phyloP scores from a whole-genome alignment of 35 echinoderm and acorn worm genomes.

The Diadema setosum region DNA sequence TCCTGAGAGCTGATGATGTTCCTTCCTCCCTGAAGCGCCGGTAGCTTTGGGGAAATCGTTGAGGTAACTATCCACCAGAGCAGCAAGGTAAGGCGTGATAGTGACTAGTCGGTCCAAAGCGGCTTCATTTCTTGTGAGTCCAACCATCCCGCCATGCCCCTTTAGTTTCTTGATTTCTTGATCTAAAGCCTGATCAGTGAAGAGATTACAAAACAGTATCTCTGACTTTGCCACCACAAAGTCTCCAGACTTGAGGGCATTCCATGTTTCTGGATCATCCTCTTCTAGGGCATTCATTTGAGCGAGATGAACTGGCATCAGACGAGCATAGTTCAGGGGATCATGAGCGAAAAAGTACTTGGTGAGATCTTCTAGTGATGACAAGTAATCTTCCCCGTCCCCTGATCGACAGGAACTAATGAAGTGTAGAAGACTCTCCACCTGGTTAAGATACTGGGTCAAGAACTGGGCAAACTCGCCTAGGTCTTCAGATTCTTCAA shows the following conservation, averaged over 20 bases:
- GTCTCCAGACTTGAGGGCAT: slow-evolving; percentile 19
- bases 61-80: slow-evolving; percentile 7
- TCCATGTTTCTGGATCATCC: neutral
- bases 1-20: slow-evolving; percentile 40
- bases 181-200: slow-evolving; percentile 4
- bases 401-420: slow-evolving; percentile 39
- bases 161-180: too few relatives aligned
- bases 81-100: neutral
- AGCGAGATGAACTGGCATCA: slow-evolving; percentile 37
- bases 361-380: slow-evolving; percentile 21
- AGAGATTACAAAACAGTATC: slow-evolving; percentile 4
- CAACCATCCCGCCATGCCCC: too few relatives aligned
- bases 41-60: slow-evolving; percentile 16
- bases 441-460: slow-evolving; percentile 39
- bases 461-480: slow-evolving; percentile 33
- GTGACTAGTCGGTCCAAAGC: slow-evolving; percentile 6
- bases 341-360: slow-evolving; percentile 27
- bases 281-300: slow-evolving; percentile 37
- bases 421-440: slow-evolving; percentile 23
- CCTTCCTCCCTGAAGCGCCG: neutral
- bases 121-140: too few relatives aligned
- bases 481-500: slow-evolving; percentile 8
- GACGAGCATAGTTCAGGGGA: slow-evolving; percentile 31
- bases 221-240: slow-evolving; percentile 2
- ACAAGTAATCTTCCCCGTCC: slow-evolving; percentile 34